These are phyloP conservation scores for Anhinga rufa DNA, from an alignment of 2,113 vertebrate species.

Conservation along the genomic window DNA sequence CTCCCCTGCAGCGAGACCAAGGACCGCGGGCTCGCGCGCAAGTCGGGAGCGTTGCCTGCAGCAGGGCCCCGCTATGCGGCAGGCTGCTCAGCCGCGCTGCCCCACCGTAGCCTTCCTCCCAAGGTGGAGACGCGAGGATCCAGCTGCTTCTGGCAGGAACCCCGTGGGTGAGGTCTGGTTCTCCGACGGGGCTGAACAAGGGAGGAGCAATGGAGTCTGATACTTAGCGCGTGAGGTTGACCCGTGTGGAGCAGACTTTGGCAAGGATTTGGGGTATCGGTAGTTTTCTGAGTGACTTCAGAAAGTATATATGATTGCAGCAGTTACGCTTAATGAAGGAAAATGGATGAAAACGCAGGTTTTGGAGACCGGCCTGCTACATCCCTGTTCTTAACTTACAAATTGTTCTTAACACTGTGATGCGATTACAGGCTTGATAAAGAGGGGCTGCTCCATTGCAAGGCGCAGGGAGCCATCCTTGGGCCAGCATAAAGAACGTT, in stretches of 20 bases:
- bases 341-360: neutral
- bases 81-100: neutral
- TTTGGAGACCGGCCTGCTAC: neutral
- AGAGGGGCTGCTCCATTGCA: accelerated
- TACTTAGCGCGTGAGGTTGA: no score
- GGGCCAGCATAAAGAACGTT: neutral
- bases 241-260: neutral
- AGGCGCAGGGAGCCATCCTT: neutral
- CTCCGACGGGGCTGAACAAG: neutral
- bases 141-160: neutral
- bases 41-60: neutral
- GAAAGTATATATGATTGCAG: neutral
- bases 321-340: neutral
- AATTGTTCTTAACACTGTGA: neutral
- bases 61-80: accelerated
- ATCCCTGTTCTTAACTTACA: neutral
- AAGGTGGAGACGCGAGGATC: neutral
- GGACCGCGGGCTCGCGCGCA: neutral
- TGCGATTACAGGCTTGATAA: neutral
- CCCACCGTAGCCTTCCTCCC: neutral
- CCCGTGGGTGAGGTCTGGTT: neutral
- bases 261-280: neutral
- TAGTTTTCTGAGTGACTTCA: neutral
- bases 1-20: neutral
- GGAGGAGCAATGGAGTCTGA: neutral